Percentiles rank a stretch among this genome's conserved stretches.
phyloP scores from a whole-genome alignment of 2,888 invertebrate genomes.

The Temnothorax unifasciatus region DNA sequence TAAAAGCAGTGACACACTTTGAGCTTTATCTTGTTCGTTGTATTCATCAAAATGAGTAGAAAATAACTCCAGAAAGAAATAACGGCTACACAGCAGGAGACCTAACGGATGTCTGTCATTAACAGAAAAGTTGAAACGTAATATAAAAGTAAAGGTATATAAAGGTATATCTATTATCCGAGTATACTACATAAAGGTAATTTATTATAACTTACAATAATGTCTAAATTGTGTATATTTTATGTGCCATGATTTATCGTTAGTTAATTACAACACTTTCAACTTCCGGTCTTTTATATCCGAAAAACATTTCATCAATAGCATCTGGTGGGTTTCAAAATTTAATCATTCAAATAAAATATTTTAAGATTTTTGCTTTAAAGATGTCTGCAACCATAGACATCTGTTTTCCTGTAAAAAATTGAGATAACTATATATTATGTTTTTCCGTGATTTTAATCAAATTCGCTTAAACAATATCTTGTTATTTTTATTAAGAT shows the following conservation, averaged over 20 bases:
- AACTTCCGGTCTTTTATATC: background rate
- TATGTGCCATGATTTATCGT: background rate
- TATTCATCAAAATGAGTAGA: background rate
- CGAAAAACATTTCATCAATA: background rate
- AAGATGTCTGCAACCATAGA: background rate
- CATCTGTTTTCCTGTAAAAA: background rate
- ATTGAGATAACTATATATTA: background rate
- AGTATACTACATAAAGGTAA: background rate
- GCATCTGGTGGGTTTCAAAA: background rate
- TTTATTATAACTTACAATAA: background rate
- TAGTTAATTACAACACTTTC: background rate
- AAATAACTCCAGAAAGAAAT: constrained; percentile 13
- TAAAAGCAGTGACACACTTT: background rate
- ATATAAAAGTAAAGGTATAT: background rate
- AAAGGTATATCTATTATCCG: background rate
- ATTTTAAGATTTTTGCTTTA: constrained; percentile 5
- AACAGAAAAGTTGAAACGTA: constrained; percentile 14
- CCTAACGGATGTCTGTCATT: constrained; percentile 17
- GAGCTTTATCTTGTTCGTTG: constrained; percentile 6
- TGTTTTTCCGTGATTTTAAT: background rate
- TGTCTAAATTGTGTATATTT: background rate
- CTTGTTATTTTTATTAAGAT: background rate
- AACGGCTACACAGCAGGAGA: constrained; percentile 12
- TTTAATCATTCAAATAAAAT: background rate
- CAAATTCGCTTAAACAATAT: background rate